phyloP scores from a whole-genome alignment of 2,113 vertebrate species.

The Buteo buteo region DNA sequence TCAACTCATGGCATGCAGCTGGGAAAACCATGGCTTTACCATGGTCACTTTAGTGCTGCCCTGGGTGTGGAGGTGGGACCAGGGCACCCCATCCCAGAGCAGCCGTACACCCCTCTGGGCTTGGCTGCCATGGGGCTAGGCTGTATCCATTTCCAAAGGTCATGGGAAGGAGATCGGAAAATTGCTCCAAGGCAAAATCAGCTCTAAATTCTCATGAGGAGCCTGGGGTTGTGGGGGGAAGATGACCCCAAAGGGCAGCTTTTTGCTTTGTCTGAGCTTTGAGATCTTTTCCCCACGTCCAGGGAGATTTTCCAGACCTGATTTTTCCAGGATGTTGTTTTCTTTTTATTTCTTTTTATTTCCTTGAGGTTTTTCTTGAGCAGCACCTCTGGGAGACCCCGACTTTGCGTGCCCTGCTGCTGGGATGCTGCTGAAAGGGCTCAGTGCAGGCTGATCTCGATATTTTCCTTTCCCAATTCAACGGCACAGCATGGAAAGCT shows the following conservation, averaged over 20 bases:
- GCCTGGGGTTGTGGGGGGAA: neutral
- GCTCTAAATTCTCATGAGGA: neutral
- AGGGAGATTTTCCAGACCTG: neutral
- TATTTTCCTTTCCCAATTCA: neutral
- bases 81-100: rapidly evolving
- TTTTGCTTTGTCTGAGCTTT: neutral
- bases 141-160: neutral
- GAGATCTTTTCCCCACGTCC: neutral
- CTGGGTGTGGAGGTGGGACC: neutral
- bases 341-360: neutral
- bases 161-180: neutral
- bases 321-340: neutral
- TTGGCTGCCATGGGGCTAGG: rapidly evolving
- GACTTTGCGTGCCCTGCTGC: rapidly evolving
- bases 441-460: rapidly evolving
- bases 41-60: too few relatives aligned
- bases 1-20: neutral
- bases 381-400: neutral
- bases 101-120: rapidly evolving
- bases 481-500: neutral
- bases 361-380: neutral
- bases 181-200: neutral
- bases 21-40: neutral
- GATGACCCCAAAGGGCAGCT: neutral
- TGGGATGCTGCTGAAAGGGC: neutral